These are phyloP conservation scores for Zingel zingel DNA, from an alignment of 2,113 vertebrate genomes.

Conservation along the genomic window DNA sequence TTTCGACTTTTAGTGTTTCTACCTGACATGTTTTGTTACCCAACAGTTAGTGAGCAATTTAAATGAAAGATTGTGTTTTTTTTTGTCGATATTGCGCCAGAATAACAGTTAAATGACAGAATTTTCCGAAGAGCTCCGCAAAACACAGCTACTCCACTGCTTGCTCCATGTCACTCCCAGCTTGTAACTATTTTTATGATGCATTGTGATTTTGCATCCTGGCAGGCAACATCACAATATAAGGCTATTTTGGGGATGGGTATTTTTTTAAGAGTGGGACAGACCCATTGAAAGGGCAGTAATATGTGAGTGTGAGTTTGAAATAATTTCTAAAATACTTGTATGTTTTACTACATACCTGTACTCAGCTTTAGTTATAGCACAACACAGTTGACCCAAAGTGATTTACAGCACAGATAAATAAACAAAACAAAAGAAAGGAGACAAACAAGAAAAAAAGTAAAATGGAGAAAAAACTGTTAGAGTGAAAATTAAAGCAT, in stretches of 20 bases:
- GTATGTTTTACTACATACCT: neutral
- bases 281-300: neutral
- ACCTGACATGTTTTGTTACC: too few species aligned
- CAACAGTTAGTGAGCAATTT: too few species aligned
- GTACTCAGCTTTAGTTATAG: neutral
- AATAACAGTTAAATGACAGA: too few species aligned
- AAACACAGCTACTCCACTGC: too few species aligned
- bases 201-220: neutral
- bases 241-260: neutral
- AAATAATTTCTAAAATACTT: neutral
- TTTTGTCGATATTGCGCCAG: too few species aligned
- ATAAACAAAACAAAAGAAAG: neutral
- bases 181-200: neutral
- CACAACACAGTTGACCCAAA: too few species aligned
- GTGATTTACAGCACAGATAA: neutral
- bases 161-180: too few species aligned
- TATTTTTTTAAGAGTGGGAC: neutral
- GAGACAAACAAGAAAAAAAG: neutral
- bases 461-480: neutral
- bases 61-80: too few species aligned
- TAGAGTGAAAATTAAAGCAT: neutral
- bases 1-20: too few species aligned
- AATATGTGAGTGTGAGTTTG: neutral
- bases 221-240: neutral
- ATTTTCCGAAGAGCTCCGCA: too few species aligned